Evolutionary conservation across 2,113 vertebrate species (phyloP), one percentile per base, ranked within the genome.

Genomic region (Galbula dea): DNA sequence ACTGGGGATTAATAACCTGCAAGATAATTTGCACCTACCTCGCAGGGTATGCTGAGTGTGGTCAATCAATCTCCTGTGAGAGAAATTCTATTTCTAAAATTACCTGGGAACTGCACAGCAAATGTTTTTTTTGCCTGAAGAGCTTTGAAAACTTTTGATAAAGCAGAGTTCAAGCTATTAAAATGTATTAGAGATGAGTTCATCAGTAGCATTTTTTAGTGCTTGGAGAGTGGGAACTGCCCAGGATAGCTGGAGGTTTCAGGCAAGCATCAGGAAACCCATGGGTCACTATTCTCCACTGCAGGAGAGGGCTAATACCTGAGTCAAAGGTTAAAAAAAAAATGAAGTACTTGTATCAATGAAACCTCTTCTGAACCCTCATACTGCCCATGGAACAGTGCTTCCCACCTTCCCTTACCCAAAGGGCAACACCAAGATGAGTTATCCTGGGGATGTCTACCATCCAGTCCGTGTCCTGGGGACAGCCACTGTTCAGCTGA

Each of bases 131-230:
- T 54, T 66, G 88, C 78, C 90, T 87, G 82, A 79, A 85, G 91
- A 88, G 61, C 69, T 94, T 68, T 81, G 36, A 74, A 88, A 95
- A 93, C 84, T 95, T 96, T 67, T 78, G 75, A 94, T 93, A 77
- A 93, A 95, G 73, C 37, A 49, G 51, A 73, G 63, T 80, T 87
- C 54, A 80, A 62, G 79, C 41, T 54, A 49, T 69, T 87, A 41
- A 76, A 89, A 30, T 22, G 3, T 48, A 55, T 93, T 74, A 92
- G 76, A 52, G 37, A 73, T 17, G 15, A 92, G 65, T 80, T 91
- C 20, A 83, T 52, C 67, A 79, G 41, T 2, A 89, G 63, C 13
- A 46, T 68, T 82, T 87, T 73, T 58, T 58, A 41, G 66, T 54
- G 45, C 45, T 85, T 72, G 45, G 39, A 12, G 32, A 55, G 26